Evolutionary conservation across 2,888 invertebrate genomes (phyloP).

Genomic region (Acanthococcus lagerstroemiae): DNA sequence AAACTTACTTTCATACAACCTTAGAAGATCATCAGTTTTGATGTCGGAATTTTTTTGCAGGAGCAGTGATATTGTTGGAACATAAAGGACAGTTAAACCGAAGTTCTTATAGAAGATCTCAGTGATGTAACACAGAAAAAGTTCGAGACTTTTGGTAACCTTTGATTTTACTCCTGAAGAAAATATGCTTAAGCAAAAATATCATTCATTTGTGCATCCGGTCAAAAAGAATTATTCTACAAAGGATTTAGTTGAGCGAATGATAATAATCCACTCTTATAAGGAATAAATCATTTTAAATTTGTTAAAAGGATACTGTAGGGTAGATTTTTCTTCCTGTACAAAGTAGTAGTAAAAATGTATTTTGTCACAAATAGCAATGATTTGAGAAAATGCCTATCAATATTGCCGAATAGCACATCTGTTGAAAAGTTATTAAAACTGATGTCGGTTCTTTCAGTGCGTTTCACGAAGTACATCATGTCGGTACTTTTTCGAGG

Average conservation of each 20-base stretch:
- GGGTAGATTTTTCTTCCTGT: background rate
- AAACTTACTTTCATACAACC: constrained; percentile 3
- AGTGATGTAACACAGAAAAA: background rate
- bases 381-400: background rate
- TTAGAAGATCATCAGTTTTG: background rate
- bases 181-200: too few species aligned
- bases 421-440: too few species aligned
- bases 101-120: background rate
- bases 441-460: background rate
- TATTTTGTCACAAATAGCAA: background rate
- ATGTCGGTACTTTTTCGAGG: background rate
- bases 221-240: too few species aligned
- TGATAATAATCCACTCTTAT: too few species aligned
- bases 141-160: background rate
- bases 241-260: too few species aligned
- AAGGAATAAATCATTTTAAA: too few species aligned
- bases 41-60: background rate
- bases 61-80: background rate
- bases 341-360: background rate
- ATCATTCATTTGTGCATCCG: too few species aligned
- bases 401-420: constrained; percentile 7
- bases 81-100: constrained; percentile 5
- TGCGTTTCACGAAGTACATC: constrained; percentile 1
- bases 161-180: constrained; percentile 3
- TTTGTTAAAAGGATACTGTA: constrained; percentile 5